phyloP scores from a whole-genome alignment of 2,888 invertebrate genomes.

The Drosophila anomelani region DNA sequence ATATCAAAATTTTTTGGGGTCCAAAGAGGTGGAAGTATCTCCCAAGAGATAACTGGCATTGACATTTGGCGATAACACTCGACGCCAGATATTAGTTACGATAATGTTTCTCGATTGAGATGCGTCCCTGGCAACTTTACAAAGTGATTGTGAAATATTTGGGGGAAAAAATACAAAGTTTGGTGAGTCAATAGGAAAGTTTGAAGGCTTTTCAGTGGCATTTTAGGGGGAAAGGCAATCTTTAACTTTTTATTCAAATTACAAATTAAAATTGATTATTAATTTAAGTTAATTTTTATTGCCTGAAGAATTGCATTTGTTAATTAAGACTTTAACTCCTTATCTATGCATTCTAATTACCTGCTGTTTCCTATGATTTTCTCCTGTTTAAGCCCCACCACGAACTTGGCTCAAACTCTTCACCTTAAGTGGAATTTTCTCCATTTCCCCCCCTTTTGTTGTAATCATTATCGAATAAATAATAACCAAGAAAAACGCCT shows the following conservation, averaged over 20 bases:
- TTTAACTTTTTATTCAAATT: neutral
- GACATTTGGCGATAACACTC: conserved; percentile 50
- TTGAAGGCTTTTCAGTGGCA: neutral
- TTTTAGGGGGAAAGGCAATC: neutral
- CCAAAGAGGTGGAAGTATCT: conserved; percentile 12
- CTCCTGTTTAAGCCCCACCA: neutral
- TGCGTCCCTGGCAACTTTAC: conserved; percentile 23
- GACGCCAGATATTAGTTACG: conserved; percentile 12
- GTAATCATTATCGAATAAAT: conserved; percentile 44
- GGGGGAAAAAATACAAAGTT: neutral
- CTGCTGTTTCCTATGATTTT: neutral
- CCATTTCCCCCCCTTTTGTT: neutral
- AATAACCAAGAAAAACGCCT: conserved; percentile 14
- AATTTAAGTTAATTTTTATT: neutral
- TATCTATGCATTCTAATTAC: neutral
- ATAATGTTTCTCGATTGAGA: conserved; percentile 22
- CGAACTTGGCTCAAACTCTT: neutral
- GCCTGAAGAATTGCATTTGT: neutral
- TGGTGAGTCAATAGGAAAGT: neutral
- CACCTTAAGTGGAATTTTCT: conserved; percentile 5
- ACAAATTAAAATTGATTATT: neutral
- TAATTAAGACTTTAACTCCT: neutral
- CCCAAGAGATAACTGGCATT: conserved; percentile 54
- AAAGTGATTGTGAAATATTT: conserved; percentile 20
- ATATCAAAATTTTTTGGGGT: conserved; percentile 42